Percentiles rank a stretch among this genome's conserved stretches.
Evolutionary conservation across 1,140 invertebrate species (phyloP).

Genomic region (Phymorhynchus buccinoides): DNA sequence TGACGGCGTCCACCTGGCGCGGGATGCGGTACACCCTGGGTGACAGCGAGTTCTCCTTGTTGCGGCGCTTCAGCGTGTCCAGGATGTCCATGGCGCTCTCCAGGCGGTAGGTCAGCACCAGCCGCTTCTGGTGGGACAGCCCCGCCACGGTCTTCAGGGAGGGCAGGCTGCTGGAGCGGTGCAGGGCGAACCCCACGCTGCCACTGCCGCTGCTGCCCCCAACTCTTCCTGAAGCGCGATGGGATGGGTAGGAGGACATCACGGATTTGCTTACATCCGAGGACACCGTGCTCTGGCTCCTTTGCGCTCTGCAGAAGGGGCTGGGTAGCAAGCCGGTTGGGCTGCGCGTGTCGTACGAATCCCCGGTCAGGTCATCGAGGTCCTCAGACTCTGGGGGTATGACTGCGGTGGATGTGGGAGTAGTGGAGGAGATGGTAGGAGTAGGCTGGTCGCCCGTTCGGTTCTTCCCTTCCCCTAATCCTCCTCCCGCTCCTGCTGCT

Average conservation of each 20-base stretch:
- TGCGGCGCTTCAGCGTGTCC: constrained; percentile 54
- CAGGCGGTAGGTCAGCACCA: constrained; percentile 61
- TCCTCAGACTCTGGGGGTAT: neutral
- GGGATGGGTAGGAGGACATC: neutral
- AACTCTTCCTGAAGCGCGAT: neutral
- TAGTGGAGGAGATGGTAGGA: neutral
- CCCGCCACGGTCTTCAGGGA: neutral
- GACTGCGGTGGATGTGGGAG: neutral
- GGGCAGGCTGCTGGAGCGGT: constrained; percentile 1
- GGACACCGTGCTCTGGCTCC: neutral
- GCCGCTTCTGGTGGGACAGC: constrained; percentile 50
- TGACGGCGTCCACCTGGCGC: constrained; percentile 46
- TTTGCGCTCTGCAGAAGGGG: neutral
- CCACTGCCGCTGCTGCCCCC: neutral
- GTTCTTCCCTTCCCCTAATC: neutral
- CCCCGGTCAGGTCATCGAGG: neutral
- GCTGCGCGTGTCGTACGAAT: neutral
- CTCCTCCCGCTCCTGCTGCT: constrained; percentile 24
- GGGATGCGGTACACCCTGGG: constrained; percentile 44
- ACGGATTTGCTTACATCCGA: neutral
- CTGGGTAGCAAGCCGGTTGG: neutral
- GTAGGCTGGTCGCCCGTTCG: neutral
- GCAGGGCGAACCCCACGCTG: neutral
- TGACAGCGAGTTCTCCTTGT: constrained; percentile 51
- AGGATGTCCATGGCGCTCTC: constrained; percentile 68